Evolutionary conservation across 2,113 vertebrate genomes (phyloP).

Genomic region (Semnornis frantzii): DNA sequence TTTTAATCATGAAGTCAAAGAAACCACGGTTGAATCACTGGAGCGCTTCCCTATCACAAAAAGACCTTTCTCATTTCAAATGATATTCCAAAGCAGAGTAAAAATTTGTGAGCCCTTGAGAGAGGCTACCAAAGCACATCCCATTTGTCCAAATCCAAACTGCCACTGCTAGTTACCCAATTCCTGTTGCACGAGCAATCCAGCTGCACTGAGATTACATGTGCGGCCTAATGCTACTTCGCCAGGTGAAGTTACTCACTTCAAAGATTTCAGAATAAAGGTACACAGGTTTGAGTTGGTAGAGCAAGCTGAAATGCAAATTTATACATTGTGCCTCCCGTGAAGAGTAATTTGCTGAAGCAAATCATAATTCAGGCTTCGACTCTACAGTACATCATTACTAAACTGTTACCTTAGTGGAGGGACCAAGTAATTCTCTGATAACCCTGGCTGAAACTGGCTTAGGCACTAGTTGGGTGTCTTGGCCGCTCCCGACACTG

Average conservation of each 20-base stretch:
- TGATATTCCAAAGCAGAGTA: not conserved
- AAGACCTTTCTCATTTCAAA: not conserved
- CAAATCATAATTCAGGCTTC: not conserved
- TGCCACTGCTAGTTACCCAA: not conserved
- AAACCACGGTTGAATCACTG: not conserved
- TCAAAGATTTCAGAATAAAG: not conserved
- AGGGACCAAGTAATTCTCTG: not conserved
- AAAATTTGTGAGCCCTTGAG: not conserved
- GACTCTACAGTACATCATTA: not conserved
- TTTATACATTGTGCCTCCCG: rapidly evolving
- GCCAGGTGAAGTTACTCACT: rapidly evolving
- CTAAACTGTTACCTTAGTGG: too few relatives aligned
- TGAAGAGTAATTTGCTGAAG: not conserved
- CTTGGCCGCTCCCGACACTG: not conserved
- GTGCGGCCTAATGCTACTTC: not conserved
- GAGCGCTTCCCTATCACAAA: not conserved
- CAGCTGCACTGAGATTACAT: not conserved
- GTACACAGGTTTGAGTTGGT: not conserved
- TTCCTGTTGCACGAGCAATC: not conserved
- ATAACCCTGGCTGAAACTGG: rapidly evolving
- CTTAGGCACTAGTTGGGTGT: not conserved
- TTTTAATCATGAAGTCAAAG: not conserved
- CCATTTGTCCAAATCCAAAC: not conserved
- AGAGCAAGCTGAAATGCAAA: not conserved
- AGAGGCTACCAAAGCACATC: rapidly evolving